Base-by-base conservation (phyloP, 2,113 vertebrate species). In the Glareola pratincola region DNA sequence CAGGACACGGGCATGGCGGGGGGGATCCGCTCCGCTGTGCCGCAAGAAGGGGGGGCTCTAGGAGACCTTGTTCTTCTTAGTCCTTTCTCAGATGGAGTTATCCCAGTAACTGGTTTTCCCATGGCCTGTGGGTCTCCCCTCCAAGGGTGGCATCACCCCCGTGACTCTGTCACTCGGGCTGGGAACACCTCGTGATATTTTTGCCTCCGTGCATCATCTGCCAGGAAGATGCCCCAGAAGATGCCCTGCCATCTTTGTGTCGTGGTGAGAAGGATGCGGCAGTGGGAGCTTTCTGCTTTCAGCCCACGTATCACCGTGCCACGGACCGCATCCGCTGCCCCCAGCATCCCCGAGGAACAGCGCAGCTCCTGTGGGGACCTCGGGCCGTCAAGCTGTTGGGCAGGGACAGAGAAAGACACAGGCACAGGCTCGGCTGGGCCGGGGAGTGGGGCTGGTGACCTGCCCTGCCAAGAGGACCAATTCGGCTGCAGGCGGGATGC, bases 291-390 rank as follows among this genome's bases (percentile, higher is more conserved):
- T 82, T 24, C 43, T 41, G 68, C 56, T 75, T 59, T 66, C 67
- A 62, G 45, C 22, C 30, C 34, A 14, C 19, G 0, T 3, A 41
- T 73, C 34, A 19, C 50, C 1, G 0, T 2, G 15, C 23, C 53
- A 32, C 1, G 0, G 4, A 53, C 10, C 1, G 1, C 23, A 43
- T 12, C 36, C 0, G 0, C 39, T 27, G 53, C 34, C 37, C 37
- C 62, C 77, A 47, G 54, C 14, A n/a, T 15, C 54, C 34, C 69
- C 36, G 60, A 57, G 75, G 71, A 74, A 4, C 37, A 13, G 11
- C 2, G 2, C 34, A 41, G 81, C 19, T 71, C 53, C 77, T 50
- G 10, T 10, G 41, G 34, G 17, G 4, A 13, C 67, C 26, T 51
- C 1, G 1, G 81, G 41, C 48, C 29, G 3, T 5, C 36, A 51